These are phyloP conservation scores for Phyllostomus hastatus DNA, from an alignment of 2,113 vertebrate species.

Conservation along the genomic window DNA sequence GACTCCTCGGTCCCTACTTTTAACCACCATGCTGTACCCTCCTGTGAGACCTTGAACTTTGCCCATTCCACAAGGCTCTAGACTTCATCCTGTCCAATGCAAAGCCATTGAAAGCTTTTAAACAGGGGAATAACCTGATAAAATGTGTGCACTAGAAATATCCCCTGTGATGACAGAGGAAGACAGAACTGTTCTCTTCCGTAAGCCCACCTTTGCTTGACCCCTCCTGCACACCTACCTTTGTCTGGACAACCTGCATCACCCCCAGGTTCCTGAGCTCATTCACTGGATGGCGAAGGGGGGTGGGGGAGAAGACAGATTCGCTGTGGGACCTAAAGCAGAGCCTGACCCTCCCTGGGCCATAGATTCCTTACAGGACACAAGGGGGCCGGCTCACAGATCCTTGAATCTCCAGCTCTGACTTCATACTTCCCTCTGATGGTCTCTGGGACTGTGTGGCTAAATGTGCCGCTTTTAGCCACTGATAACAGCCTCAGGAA, in stretches of 20 bases:
- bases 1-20: background rate
- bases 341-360: background rate
- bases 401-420: background rate
- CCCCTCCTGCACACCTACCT: background rate
- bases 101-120: background rate
- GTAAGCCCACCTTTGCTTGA: background rate
- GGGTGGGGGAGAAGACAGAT: background rate
- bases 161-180: background rate
- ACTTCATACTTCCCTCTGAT: background rate
- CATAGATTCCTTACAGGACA: background rate
- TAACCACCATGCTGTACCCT: background rate
- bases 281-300: background rate
- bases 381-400: background rate
- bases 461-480: background rate
- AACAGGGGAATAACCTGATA: background rate
- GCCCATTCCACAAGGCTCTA: background rate
- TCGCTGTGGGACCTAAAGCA: background rate
- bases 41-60: background rate
- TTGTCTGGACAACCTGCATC: background rate
- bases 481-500: conserved; percentile 16
- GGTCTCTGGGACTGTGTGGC: background rate
- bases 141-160: background rate
- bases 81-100: background rate
- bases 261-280: background rate
- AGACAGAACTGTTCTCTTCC: background rate